Percentiles rank a stretch among this genome's conserved stretches.
phyloP scores from a whole-genome alignment of 2,797 vertebrate genomes.

The Tauraco hartlaubi region DNA sequence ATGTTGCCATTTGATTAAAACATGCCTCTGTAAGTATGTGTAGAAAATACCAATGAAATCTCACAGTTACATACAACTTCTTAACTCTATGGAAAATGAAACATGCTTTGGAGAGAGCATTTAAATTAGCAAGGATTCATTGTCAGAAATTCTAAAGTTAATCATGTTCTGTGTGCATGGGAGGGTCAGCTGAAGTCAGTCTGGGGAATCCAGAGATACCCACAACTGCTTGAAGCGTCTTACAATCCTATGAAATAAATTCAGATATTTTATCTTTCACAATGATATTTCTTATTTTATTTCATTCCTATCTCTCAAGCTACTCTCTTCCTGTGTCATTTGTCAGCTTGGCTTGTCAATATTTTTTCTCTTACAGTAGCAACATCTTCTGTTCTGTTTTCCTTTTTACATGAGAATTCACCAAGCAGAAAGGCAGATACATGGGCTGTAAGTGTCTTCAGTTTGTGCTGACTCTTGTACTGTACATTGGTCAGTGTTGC shows the following conservation, averaged over 20 bases:
- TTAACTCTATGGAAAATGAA: not conserved
- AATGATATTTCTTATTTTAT: not conserved
- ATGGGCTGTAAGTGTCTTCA: not conserved
- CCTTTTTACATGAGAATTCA: not conserved
- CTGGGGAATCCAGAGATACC: not conserved
- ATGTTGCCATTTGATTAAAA: not conserved
- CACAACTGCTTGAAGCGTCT: not conserved
- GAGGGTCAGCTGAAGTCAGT: not conserved
- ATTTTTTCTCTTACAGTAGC: not conserved
- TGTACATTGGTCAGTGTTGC: not conserved
- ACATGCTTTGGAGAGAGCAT: not conserved
- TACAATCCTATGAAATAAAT: no score
- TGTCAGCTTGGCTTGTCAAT: not conserved
- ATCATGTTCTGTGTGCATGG: not conserved
- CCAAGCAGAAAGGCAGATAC: not conserved
- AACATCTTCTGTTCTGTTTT: not conserved
- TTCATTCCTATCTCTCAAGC: not conserved
- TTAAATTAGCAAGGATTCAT: not conserved
- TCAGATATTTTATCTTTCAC: not conserved
- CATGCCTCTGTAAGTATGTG: rapidly evolving
- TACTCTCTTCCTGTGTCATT: not conserved
- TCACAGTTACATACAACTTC: not conserved
- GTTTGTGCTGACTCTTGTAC: not conserved
- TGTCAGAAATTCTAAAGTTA: not conserved
- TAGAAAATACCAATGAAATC: not conserved